Evolutionary conservation across 2,113 vertebrate species (phyloP).

Genomic region (Xenopus borealis): DNA sequence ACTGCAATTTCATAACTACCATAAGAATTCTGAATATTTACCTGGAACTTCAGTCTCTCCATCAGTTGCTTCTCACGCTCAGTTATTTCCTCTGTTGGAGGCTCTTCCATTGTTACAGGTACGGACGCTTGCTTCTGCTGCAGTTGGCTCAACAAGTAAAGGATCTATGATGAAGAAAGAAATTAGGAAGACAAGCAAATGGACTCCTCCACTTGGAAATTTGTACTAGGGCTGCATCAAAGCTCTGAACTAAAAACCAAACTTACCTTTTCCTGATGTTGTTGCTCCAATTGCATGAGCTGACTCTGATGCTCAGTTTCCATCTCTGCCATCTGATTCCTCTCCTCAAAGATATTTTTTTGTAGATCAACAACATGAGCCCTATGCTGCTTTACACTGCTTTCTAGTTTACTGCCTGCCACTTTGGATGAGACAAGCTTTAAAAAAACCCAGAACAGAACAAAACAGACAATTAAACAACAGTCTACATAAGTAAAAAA

Average conservation of each 20-base stretch:
- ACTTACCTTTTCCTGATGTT: constrained; percentile 87
- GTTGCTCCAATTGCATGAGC: constrained; percentile 76
- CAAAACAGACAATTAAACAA: background rate
- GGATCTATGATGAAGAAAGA: constrained; percentile 63
- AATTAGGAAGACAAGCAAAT: background rate
- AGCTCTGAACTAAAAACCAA: background rate
- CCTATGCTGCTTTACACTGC: constrained; percentile 76
- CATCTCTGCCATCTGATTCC: constrained; percentile 66
- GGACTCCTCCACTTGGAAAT: background rate
- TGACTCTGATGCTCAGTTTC: constrained; percentile 82
- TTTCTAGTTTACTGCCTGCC: constrained; percentile 75
- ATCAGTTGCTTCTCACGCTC: constrained; percentile 74
- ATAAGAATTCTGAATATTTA: constrained; percentile 44
- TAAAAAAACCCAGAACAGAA: background rate
- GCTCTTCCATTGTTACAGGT: constrained; percentile 45
- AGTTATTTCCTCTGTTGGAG: constrained; percentile 54
- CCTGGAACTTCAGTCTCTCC: constrained; percentile 78
- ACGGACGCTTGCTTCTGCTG: constrained; percentile 68
- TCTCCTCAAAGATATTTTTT: constrained; percentile 79
- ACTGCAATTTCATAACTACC: too few species aligned
- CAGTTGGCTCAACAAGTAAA: constrained; percentile 82
- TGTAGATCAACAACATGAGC: constrained; percentile 71
- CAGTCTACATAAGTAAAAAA: too few species aligned
- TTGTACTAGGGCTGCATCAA: background rate
- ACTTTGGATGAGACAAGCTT: constrained; percentile 86